Conservation (phyloP, 2,113 vertebrate species). For the Sisor rabdophorus region DNA sequence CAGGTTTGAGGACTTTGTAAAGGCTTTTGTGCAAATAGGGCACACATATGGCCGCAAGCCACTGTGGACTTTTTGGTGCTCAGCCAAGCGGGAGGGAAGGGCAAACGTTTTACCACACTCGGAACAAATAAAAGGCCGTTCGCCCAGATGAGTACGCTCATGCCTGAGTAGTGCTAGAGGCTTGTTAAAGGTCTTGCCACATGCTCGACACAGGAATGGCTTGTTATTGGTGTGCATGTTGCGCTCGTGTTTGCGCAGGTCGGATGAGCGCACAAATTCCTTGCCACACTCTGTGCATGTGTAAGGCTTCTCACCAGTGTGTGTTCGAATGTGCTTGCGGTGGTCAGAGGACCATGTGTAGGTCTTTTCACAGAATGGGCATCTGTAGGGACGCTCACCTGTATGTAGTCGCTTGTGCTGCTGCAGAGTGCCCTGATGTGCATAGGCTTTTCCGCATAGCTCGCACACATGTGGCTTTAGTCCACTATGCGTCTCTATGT, state of each 20-base stretch:
- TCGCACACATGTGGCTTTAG: conserved; percentile 76
- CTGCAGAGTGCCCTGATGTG: conserved; percentile 70
- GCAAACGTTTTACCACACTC: conserved; percentile 73
- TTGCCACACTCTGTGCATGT: conserved; percentile 67
- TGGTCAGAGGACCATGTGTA: conserved; percentile 75
- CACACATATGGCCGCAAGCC: conserved; percentile 56
- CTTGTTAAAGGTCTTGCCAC: conserved; percentile 78
- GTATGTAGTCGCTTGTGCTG: conserved; percentile 74
- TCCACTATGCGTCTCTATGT: conserved; percentile 74
- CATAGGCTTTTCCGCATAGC: conserved; percentile 69
- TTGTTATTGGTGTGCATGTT: conserved; percentile 78
- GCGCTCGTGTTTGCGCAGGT: conserved; percentile 72
- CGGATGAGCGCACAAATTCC: conserved; percentile 72
- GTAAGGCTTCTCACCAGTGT: conserved; percentile 73
- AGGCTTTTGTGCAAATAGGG: conserved; percentile 61
- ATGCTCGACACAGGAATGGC: conserved; percentile 75
- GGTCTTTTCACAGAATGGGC: conserved; percentile 68
- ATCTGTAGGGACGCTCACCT: conserved; percentile 69
- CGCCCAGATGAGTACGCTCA: conserved; percentile 77
- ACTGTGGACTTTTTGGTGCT: conserved; percentile 75
- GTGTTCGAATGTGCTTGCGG: conserved; percentile 70
- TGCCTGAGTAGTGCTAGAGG: conserved; percentile 76
- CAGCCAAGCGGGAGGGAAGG: conserved; percentile 74
- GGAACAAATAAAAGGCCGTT: conserved; percentile 74
- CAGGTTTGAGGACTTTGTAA: conserved; percentile 72